Evolutionary conservation across 2,797 vertebrate species (phyloP).

Genomic region (Pterois miles): DNA sequence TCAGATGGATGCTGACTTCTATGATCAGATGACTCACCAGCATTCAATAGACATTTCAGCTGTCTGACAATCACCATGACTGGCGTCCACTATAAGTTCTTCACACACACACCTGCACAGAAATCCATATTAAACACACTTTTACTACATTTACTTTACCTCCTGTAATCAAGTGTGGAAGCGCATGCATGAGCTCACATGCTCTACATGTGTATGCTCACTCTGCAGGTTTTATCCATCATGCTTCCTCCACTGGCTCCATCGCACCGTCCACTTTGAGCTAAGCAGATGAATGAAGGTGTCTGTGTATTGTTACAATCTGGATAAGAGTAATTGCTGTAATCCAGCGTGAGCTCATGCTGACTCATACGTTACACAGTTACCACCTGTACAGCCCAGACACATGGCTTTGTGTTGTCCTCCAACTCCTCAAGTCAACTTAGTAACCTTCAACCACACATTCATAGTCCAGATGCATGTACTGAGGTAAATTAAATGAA

Average conservation of each 20-base stretch:
- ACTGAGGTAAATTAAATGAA: not conserved
- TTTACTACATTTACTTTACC: slow-evolving; percentile 4
- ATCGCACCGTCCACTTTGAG: slow-evolving; percentile 34
- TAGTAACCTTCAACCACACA: not conserved
- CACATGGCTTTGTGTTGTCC: slow-evolving; percentile 46
- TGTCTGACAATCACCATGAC: slow-evolving; percentile 17
- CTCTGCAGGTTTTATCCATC: slow-evolving; percentile 50
- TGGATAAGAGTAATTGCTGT: slow-evolving; percentile 54
- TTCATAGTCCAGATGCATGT: not conserved
- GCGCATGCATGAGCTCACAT: not conserved
- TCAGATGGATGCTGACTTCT: slow-evolving; percentile 15
- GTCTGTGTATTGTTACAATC: slow-evolving; percentile 54
- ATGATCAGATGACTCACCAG: slow-evolving; percentile 32
- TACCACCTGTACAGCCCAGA: slow-evolving; percentile 39
- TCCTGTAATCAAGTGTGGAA: not conserved
- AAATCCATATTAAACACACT: slow-evolving; percentile 1
- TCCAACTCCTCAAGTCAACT: not conserved
- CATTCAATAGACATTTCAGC: slow-evolving; percentile 20
- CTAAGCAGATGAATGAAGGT: slow-evolving; percentile 65
- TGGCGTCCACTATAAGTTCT: not conserved
- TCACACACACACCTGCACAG: slow-evolving; percentile 1
- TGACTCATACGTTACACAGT: slow-evolving; percentile 33
- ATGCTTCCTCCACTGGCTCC: slow-evolving; percentile 44
- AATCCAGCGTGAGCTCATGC: slow-evolving; percentile 58
- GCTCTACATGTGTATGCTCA: slow-evolving; percentile 20